Conservation (phyloP, 2,113 vertebrate species). For the Mus musculus region DNA sequence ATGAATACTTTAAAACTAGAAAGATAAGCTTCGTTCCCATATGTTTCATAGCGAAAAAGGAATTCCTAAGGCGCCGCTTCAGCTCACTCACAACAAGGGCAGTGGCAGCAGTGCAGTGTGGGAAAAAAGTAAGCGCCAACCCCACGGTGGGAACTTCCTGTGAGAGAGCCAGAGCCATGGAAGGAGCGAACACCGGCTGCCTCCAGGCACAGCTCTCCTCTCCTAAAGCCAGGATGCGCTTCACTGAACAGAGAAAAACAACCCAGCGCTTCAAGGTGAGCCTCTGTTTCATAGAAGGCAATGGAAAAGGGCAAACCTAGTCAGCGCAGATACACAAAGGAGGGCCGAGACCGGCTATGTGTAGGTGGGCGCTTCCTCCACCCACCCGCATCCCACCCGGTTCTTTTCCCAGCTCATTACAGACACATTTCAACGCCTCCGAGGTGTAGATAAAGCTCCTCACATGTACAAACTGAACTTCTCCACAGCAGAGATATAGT, state of each 20-base stretch:
- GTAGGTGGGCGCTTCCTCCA: conserved; percentile 51
- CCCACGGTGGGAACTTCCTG: neutral
- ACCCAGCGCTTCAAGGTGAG: neutral
- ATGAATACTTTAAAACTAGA: neutral
- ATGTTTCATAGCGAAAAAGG: conserved; percentile 4
- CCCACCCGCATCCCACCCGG: conserved; percentile 50
- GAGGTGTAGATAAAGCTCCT: conserved; percentile 30
- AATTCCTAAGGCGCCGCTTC: neutral
- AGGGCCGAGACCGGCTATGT: neutral
- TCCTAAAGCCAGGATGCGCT: neutral
- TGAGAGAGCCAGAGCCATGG: accelerated
- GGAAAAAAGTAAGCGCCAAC: neutral
- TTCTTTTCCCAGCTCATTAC: conserved; percentile 57
- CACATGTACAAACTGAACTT: conserved; percentile 64
- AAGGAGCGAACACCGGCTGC: neutral
- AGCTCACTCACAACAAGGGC: neutral
- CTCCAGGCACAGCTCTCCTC: neutral
- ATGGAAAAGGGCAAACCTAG: conserved; percentile 50
- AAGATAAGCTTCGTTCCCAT: neutral
- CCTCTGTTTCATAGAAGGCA: neutral
- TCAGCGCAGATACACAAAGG: conserved; percentile 58
- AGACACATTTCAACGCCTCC: neutral
- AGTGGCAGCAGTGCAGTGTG: neutral
- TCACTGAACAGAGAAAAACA: conserved; percentile 1
- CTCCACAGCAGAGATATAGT: conserved; percentile 60